Percentiles rank a stretch among this genome's conserved stretches.
Evolutionary conservation across 2,888 invertebrate species (phyloP).

Genomic region (Thera obeliscata): DNA sequence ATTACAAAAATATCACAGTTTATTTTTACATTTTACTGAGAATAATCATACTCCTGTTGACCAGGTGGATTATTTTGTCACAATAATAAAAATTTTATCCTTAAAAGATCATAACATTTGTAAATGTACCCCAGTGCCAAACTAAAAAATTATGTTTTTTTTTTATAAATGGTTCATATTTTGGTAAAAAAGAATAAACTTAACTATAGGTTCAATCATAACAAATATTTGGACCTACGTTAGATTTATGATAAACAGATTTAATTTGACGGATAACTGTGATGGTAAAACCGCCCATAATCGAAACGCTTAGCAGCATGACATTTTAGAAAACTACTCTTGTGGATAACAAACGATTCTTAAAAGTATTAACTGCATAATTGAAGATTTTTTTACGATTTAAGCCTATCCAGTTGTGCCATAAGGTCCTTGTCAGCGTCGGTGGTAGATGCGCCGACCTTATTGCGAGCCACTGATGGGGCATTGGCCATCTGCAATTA

Average conservation of each 20-base stretch:
- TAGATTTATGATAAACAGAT: too few species aligned
- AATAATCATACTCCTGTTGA: background rate
- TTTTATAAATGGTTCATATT: too few species aligned
- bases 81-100: too few species aligned
- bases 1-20: slow-evolving; percentile 72
- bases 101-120: background rate
- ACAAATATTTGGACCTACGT: too few species aligned
- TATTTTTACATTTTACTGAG: slow-evolving; percentile 57
- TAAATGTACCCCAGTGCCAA: background rate
- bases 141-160: background rate
- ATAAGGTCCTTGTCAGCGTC: slow-evolving; percentile 89
- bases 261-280: too few species aligned
- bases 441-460: slow-evolving; percentile 81
- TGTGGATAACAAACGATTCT: background rate
- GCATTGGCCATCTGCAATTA: slow-evolving; percentile 85
- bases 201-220: too few species aligned
- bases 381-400: slow-evolving; percentile 58
- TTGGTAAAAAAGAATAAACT: too few species aligned
- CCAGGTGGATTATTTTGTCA: background rate
- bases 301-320: background rate
- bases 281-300: too few species aligned
- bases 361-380: background rate
- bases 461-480: slow-evolving; percentile 86
- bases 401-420: slow-evolving; percentile 88
- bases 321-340: background rate